Evolutionary conservation across 2,797 vertebrate species (phyloP), one percentile per base, ranked within the genome.

Genomic region (Luscinia luscinia): DNA sequence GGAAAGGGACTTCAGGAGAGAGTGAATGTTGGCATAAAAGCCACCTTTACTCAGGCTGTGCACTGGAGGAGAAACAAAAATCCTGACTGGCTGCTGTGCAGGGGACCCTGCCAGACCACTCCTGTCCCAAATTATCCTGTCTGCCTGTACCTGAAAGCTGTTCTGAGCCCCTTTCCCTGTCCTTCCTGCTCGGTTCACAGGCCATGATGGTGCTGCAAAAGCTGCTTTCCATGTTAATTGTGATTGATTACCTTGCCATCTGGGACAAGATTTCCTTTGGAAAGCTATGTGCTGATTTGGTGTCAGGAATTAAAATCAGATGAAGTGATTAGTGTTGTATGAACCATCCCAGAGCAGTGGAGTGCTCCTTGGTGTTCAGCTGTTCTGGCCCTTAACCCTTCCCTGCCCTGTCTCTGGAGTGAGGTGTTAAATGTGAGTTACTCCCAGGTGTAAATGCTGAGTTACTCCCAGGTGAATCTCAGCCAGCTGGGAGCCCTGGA

Each of bases 221-320:
- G 82, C 95, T 91, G 82, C 32, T 93, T 93, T 91, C 76, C 40
- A 4, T 1, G 1, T 93, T 96, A 95, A 94, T 94, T 92, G 91
- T 95, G 94, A 95, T 96, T 86, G 94, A 96, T 95, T 86, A 84
- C 92, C 66, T 94, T 73, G 87, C 95, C 89, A 62, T 94, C 91
- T 78, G 70, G 92, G 94, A 92, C 94, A 90, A 84, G 93, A 43
- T 94, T 93, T 84, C 82, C 76, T 94, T 91, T 96, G 91, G 92
- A 96, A 95, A 96, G 82, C 92, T 87, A 22, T 95, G 30, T 84
- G 84, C 82, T 69, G 87, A 92, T 95, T 84, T 22, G 84, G 55
- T 94, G 94, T 91, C 69, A 69, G 82, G 82, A 95, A 90, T 96
- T 87, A 95, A 92, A 94, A 93, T 96, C 95, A 92, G 89, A 94